Evolutionary conservation across 2,888 invertebrate genomes (phyloP).

Genomic region (Zeuzera pyrina): DNA sequence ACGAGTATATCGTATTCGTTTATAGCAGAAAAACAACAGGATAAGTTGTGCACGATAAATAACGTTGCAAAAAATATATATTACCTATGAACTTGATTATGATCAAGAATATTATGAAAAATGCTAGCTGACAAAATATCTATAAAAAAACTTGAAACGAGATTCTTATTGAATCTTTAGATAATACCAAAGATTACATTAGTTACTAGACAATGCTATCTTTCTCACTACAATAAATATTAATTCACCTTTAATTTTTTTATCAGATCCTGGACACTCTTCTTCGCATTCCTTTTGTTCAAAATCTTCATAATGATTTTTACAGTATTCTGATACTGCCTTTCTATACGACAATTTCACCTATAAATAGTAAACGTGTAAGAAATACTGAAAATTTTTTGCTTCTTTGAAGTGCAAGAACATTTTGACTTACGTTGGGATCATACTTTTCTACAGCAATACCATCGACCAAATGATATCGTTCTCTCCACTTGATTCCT

Average conservation of each 20-base stretch:
- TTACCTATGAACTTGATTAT: too few relatives aligned
- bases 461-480: constrained; percentile 55
- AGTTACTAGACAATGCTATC: neutral
- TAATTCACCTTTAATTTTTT: constrained; percentile 4
- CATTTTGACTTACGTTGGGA: constrained; percentile 33
- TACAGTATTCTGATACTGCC: constrained; percentile 49
- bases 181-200: too few relatives aligned
- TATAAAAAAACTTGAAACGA: too few relatives aligned
- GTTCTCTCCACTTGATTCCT: constrained; percentile 46
- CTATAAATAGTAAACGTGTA: constrained; percentile 22
- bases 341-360: constrained; percentile 29
- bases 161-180: too few relatives aligned
- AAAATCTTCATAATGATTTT: constrained; percentile 40
- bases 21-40: too few relatives aligned
- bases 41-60: too few relatives aligned
- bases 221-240: constrained; percentile 3
- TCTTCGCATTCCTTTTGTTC: constrained; percentile 42
- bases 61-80: too few relatives aligned
- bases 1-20: too few relatives aligned
- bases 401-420: neutral
- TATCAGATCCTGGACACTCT: constrained; percentile 26
- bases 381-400: neutral
- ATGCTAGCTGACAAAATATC: too few relatives aligned
- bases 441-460: constrained; percentile 54
- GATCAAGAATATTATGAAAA: too few relatives aligned